These are phyloP conservation scores for Phrixothrix hirtus DNA, from an alignment of 2,888 invertebrate species.

Conservation along the genomic window DNA sequence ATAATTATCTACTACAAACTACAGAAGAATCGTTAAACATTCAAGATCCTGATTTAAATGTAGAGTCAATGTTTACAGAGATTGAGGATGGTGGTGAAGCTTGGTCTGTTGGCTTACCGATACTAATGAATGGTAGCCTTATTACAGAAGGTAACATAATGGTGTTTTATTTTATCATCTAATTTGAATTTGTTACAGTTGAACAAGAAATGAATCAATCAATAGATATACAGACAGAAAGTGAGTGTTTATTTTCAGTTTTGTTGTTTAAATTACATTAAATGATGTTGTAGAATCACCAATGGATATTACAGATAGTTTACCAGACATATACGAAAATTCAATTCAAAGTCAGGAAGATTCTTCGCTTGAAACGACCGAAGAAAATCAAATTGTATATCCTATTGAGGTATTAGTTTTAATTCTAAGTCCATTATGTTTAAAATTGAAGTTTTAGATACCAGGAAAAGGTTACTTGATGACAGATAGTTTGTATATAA, in stretches of 20 bases:
- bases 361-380: slow-evolving; percentile 3
- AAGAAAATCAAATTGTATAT: slow-evolving; percentile 24
- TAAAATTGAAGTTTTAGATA: slow-evolving; percentile 29
- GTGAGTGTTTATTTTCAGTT: slow-evolving; percentile 6
- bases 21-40: slow-evolving; percentile 41
- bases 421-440: slow-evolving; percentile 1
- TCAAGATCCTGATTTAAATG: slow-evolving; percentile 40
- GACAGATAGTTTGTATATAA: slow-evolving; percentile 39
- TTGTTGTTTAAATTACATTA: slow-evolving; percentile 7
- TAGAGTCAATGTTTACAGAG: slow-evolving; percentile 48
- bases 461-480: slow-evolving; percentile 40
- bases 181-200: slow-evolving; percentile 12
- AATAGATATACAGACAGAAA: slow-evolving; percentile 15
- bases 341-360: slow-evolving; percentile 20
- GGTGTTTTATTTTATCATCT: not conserved
- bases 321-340: slow-evolving; percentile 17
- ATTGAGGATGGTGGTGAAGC: slow-evolving; percentile 43
- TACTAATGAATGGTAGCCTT: slow-evolving; percentile 44
- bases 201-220: slow-evolving; percentile 24
- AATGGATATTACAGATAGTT: slow-evolving; percentile 9
- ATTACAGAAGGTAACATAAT: slow-evolving; percentile 41
- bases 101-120: slow-evolving; percentile 49
- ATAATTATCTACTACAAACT: slow-evolving; percentile 44
- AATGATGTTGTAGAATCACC: slow-evolving; percentile 14
- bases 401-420: slow-evolving; percentile 34